Base-by-base conservation (phyloP, 2,888 invertebrate genomes). In the Helicoverpa assulta region DNA sequence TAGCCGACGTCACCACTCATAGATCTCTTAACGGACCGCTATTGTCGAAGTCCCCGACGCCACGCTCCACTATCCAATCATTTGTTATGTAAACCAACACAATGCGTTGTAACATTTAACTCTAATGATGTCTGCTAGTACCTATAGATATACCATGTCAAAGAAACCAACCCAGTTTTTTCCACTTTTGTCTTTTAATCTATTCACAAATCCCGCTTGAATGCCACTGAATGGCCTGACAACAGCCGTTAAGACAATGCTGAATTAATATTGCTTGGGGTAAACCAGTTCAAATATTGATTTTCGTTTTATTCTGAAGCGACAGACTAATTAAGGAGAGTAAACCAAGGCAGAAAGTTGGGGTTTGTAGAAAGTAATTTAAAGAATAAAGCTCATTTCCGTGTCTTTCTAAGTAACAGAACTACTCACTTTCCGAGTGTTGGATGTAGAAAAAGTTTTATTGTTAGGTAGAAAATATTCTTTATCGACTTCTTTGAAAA, bases 41-140 rank as follows among this genome's bases (percentile, higher is more conserved):
- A 86, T 91, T 91, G 89, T 91, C 73, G 66, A 79, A 78, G 80
- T 84, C 73, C 54, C 79, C 81, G 85, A 85, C 78, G 79, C 83
- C 81, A 84, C 84, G 89, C 82, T 89, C 86, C 75, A 87, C 89
- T 87, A 90, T 90, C 84, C 76, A 78, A 81, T 85, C 88, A 90
- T 92, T 93, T 92, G 91, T 93, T 92, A 92, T 91, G 89, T 91
- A 91, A 93, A 93, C 88, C 82, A 82, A 85, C 43, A 92, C 90
- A 91, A 93, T 90, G 87, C 85, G 70, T 81, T 85, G 83, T 86
- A 86, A 88, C 86, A 84, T 86, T 86, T 84, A 87, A 82, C 86
- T 26, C 82, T 88, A 90, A 91, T 90, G 85, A 87, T 85, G 89
- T 86, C 88, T 87, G 80, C 61, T 65, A 51, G 63, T 78, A 75